Evolutionary conservation across 2,888 invertebrate species (phyloP).

Genomic region (Eupithecia exiguata): DNA sequence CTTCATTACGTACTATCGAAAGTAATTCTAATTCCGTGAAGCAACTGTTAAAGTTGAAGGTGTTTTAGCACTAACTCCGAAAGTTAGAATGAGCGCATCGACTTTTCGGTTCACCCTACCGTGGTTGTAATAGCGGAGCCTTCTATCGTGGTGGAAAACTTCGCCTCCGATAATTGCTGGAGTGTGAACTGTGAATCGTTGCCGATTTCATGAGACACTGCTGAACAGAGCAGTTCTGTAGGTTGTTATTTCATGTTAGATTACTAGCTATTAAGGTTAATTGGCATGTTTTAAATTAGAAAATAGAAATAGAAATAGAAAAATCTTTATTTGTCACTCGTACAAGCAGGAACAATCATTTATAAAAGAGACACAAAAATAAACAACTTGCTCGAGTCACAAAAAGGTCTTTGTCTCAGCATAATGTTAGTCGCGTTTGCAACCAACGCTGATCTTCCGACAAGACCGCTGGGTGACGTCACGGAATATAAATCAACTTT

Average conservation of each 20-base stretch:
- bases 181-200: conserved; percentile 74
- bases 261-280: neutral
- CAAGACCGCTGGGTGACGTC: too few relatives aligned
- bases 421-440: too few relatives aligned
- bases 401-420: too few relatives aligned
- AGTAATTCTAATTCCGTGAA: conserved; percentile 48
- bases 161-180: conserved; percentile 72
- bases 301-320: too few relatives aligned
- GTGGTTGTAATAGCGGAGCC: conserved; percentile 63
- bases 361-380: too few relatives aligned
- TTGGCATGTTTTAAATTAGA: neutral
- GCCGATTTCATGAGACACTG: conserved; percentile 55
- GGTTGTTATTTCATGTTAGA: neutral
- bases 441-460: too few relatives aligned
- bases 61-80: conserved; percentile 54
- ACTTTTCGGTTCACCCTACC: conserved; percentile 56
- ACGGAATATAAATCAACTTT: too few relatives aligned
- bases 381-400: too few relatives aligned
- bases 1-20: conserved; percentile 41
- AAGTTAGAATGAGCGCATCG: conserved; percentile 58
- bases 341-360: too few relatives aligned
- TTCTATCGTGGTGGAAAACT: conserved; percentile 68
- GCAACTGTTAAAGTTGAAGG: conserved; percentile 51
- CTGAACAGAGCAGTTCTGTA: conserved; percentile 1
- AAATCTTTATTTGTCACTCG: too few relatives aligned